A percentile compares a stretch with the other conserved stretches of the same genome.
These are phyloP conservation scores for Cyrtodaria siliqua DNA, from an alignment of 2,888 invertebrate species.

Conservation along the genomic window DNA sequence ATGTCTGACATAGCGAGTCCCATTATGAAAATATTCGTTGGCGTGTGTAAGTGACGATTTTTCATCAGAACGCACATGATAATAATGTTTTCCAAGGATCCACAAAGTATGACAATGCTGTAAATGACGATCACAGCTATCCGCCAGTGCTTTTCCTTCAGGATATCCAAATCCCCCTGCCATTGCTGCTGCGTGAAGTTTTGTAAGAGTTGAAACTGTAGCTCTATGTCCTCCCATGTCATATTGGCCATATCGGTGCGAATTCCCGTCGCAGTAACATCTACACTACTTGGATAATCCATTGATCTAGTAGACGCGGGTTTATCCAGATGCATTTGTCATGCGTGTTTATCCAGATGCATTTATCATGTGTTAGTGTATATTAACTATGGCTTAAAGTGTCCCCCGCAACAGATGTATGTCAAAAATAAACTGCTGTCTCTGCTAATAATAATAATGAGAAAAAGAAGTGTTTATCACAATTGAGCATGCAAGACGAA, in stretches of 20 bases:
- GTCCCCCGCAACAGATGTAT: too few species aligned
- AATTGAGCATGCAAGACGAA: too few species aligned
- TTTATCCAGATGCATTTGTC: conserved; percentile 55
- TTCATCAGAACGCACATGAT: conserved; percentile 79
- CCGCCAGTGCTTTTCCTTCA: conserved; percentile 77
- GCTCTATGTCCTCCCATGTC: conserved; percentile 88
- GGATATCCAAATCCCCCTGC: conserved; percentile 76
- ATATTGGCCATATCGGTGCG: conserved; percentile 71
- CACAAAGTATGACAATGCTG: conserved; percentile 80
- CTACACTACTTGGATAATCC: conserved; percentile 28
- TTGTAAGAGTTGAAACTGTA: conserved; percentile 63
- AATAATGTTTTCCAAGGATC: conserved; percentile 81
- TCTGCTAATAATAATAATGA: too few species aligned
- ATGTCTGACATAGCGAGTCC: conserved; percentile 83
- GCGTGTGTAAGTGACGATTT: conserved; percentile 79
- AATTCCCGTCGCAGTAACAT: conserved; percentile 35
- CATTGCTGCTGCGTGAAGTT: conserved; percentile 71
- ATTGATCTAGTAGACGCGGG: conserved; percentile 26
- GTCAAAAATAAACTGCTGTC: too few species aligned
- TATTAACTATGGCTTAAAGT: too few species aligned
- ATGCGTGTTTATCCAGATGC: too few species aligned
- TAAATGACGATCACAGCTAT: conserved; percentile 80
- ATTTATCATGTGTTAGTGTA: too few species aligned
- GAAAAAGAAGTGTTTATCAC: too few species aligned
- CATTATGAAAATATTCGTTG: conserved; percentile 84